Evolutionary conservation across 2,113 vertebrate genomes (phyloP).

Genomic region (Elanoides forficatus): DNA sequence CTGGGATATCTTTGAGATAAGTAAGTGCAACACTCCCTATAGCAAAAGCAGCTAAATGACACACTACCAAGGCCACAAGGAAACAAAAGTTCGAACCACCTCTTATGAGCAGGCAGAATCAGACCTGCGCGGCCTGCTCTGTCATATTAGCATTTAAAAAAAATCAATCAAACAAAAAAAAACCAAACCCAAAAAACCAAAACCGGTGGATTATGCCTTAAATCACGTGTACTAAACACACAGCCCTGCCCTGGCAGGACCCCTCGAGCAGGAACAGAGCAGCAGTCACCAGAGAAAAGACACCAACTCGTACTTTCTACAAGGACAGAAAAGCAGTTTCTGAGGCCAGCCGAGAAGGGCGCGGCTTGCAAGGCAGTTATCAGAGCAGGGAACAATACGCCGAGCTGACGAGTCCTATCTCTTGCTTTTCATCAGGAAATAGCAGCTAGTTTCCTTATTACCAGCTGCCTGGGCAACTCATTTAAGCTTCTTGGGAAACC

Average conservation of each 20-base stretch:
- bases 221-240: not conserved
- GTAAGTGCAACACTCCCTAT: not conserved
- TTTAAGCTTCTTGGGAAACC: not conserved
- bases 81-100: not conserved
- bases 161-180: not conserved
- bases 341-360: not conserved
- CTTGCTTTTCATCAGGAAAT: not conserved
- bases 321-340: not conserved
- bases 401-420: not conserved
- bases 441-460: not conserved
- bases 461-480: not conserved
- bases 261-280: not conserved
- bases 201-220: not conserved
- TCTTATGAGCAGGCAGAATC: not conserved
- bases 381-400: not conserved
- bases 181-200: too few relatives aligned
- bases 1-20: not conserved
- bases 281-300: not conserved
- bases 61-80: not conserved
- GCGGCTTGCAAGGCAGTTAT: not conserved
- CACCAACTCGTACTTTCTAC: accelerated
- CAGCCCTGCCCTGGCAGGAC: not conserved
- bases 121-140: not conserved
- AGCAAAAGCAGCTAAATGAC: not conserved
- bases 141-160: not conserved